Conservation (phyloP, 37 sponge, comb jelly and placozoan species). For the Mnemiopsis leidyi region DNA sequence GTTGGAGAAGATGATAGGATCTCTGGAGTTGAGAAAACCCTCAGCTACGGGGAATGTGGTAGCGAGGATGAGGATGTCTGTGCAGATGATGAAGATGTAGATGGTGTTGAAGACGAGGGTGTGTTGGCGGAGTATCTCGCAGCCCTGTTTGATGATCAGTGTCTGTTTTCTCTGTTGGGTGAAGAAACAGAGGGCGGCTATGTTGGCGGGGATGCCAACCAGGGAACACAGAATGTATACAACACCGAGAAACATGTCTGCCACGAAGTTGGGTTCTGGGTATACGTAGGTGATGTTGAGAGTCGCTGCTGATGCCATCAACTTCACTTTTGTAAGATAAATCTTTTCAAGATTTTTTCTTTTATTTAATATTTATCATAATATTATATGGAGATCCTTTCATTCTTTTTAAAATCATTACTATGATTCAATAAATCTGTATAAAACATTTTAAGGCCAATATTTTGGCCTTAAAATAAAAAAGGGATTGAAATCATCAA, state of each 20-base stretch:
- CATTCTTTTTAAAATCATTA: too few relatives aligned
- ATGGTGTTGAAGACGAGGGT: slow-evolving; percentile 58
- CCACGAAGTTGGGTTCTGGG: not conserved
- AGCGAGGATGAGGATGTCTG: not conserved
- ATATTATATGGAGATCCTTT: too few relatives aligned
- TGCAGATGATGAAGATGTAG: slow-evolving; percentile 26
- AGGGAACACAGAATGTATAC: not conserved
- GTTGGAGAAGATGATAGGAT: not conserved
- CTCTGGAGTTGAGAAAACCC: slow-evolving; percentile 9
- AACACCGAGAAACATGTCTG: not conserved
- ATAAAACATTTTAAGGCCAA: too few relatives aligned
- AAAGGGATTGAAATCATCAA: too few relatives aligned
- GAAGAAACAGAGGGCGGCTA: slow-evolving; percentile 46
- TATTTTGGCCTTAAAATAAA: too few relatives aligned
- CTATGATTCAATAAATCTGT: too few relatives aligned
- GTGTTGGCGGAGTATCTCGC: slow-evolving; percentile 10
- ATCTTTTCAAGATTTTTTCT: too few relatives aligned
- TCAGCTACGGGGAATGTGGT: slow-evolving; percentile 25
- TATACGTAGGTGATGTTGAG: slow-evolving; percentile 9
- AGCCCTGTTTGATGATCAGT: not conserved
- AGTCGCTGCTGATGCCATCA: too few relatives aligned
- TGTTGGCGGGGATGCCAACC: slow-evolving; percentile 7
- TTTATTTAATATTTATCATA: too few relatives aligned
- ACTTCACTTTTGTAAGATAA: too few relatives aligned
- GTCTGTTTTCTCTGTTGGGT: not conserved